Conservation (phyloP, 2,888 invertebrate species). For the Helicoverpa assulta region DNA sequence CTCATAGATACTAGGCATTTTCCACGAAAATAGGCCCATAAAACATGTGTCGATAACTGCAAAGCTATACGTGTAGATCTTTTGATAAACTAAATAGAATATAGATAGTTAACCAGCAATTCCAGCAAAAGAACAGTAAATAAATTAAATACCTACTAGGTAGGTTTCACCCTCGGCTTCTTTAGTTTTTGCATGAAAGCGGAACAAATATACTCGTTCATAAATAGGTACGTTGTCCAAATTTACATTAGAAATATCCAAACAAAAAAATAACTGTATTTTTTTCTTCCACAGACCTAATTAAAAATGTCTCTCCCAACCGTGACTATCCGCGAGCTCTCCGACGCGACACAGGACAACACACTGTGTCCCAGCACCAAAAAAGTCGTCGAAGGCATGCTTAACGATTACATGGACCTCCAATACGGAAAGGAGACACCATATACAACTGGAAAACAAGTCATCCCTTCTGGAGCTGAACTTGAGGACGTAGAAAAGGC, state of each 20-base stretch:
- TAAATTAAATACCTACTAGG: too few species aligned
- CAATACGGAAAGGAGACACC: slow-evolving; percentile 82
- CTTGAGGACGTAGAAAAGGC: slow-evolving; percentile 77
- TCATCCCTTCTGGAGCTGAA: slow-evolving; percentile 75
- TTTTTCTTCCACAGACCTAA: slow-evolving; percentile 49
- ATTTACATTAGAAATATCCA: too few species aligned
- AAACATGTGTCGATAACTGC: background rate
- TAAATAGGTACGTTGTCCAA: too few species aligned
- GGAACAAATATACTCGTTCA: too few species aligned
- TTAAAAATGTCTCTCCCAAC: slow-evolving; percentile 78
- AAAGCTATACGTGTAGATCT: background rate
- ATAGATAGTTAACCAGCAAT: too few species aligned
- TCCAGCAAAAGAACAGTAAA: too few species aligned
- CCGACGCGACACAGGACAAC: slow-evolving; percentile 74
- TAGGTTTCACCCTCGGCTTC: too few species aligned
- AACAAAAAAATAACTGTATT: background rate
- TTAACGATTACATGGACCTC: slow-evolving; percentile 85
- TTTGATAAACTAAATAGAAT: background rate
- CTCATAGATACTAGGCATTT: background rate
- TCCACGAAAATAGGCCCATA: slow-evolving; percentile 1
- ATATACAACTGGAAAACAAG: slow-evolving; percentile 83
- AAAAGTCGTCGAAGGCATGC: slow-evolving; percentile 80
- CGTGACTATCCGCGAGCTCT: slow-evolving; percentile 77
- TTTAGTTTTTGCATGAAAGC: background rate
- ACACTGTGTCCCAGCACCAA: slow-evolving; percentile 71